A percentile compares a stretch with the other conserved stretches of the same genome.
Evolutionary conservation across 2,888 invertebrate genomes (phyloP).

Genomic region (Ganaspis brasiliensis): DNA sequence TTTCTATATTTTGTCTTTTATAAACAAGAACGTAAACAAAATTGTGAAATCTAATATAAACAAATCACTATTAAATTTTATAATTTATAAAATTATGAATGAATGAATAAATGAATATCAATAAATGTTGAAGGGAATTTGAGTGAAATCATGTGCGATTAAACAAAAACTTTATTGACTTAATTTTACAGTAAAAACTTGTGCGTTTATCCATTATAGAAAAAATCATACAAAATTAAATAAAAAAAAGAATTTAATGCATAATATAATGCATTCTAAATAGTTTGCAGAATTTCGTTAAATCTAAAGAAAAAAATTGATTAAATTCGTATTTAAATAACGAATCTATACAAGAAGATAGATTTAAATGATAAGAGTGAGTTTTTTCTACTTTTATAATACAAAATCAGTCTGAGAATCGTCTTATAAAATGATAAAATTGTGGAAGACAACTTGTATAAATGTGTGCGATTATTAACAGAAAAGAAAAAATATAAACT

Average conservation of each 20-base stretch:
- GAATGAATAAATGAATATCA: background rate
- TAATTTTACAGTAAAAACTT: constrained; percentile 50
- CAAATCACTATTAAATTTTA: too few species aligned
- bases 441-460: constrained; percentile 18
- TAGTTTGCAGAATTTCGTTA: too few species aligned
- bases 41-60: too few species aligned
- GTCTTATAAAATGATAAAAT: background rate
- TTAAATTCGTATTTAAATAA: too few species aligned
- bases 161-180: constrained; percentile 52
- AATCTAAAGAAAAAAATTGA: too few species aligned
- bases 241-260: background rate
- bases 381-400: background rate
- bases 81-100: too few species aligned
- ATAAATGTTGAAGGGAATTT: constrained; percentile 23
- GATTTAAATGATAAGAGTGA: too few species aligned
- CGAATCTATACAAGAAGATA: too few species aligned
- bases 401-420: background rate
- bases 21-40: too few species aligned
- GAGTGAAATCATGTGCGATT: constrained; percentile 25
- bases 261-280: too few species aligned
- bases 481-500: constrained; percentile 16
- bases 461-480: constrained; percentile 42
- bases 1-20: too few species aligned
- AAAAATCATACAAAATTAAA: background rate
- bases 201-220: constrained; percentile 32